Base-by-base conservation (phyloP, 2,888 invertebrate genomes). In the Vannuccia rotundouncinata region DNA sequence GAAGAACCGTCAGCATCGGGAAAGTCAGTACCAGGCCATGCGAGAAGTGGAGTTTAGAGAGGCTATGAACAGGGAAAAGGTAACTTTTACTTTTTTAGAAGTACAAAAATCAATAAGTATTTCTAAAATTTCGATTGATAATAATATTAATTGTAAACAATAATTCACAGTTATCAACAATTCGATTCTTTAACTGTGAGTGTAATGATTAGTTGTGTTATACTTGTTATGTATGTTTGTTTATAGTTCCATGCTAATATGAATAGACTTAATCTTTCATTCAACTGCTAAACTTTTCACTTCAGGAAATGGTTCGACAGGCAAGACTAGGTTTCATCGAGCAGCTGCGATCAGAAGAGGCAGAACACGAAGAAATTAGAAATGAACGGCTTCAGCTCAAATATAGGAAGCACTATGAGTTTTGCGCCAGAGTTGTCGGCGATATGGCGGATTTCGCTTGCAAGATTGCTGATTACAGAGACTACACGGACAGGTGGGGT, bases 1-100 rank as follows among this genome's bases (percentile, higher is more conserved):
- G 10, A 84, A 84, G 77, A 88, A 88, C 82, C 83, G 88, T 59
- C 84, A 87, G 31, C 75, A 84, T 0, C 81, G 86, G 74, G 88
- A 88, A 82, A 84, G 85, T 78, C 85, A 86, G 83, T 86, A 87
- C 82, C 85, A 87, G 81, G 84, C 86, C 59, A 82, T 85, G 59
- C 83, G 88, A 80, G 83, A 85, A 66, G 83, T 84, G 77, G 88
- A 88, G 79, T 88, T 88, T 83, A 85, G 86, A 76, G 86, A 88
- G 78, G 88, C 88, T 29, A 83, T 88, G 74, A 85, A 87, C 81
- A 84, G 84, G 80, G 88, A 88, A 83, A 84, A 74, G 22, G 79
- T 78, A 30, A 1, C 29, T 1, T n/a, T 74, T 13, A 29, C 31
- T 10, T 30, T 2, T 10, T 73, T 73, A 22, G 2, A 10, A 27